Base-by-base conservation (phyloP, 2,113 vertebrate species). In the Tympanuchus pallidicinctus region DNA sequence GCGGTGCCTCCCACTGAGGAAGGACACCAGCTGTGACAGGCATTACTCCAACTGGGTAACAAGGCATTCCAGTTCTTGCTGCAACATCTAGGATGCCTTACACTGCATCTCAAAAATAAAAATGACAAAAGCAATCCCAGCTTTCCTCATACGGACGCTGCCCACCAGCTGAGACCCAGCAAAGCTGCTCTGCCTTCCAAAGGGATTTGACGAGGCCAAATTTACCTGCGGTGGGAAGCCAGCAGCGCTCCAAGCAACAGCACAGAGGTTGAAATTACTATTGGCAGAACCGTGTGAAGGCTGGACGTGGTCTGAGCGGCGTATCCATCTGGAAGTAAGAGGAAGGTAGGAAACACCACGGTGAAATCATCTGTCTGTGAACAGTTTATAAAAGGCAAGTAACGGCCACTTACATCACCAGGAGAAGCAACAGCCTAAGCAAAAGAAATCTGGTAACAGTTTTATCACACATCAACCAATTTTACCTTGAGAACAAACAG, bases 151-250 rank as follows among this genome's bases (percentile, higher is more conserved):
- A 20, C 32, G 27, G 28, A 34, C 42, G 6, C 64, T 81, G 50
- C 40, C 45, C 70, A 34, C 14, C 56, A 56, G 52, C 3, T 34
- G 34, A 50, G 43, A 34, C 52, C 18, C 43, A 38, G 5, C 21
- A 22, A 32, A 76, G 38, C 54, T 65, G 60, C 73, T 43, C 3
- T 32, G 3, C 6, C 43, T 12, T 19, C 64, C 34, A 20, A 74
- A 75, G 16, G 13, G 54, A 34, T 54, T 40, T 3, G 2, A 7
- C 2, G 6, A 24, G 13, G 64, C 22, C 1, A 8, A 60, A 54
- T 94, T 86, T 98, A 99, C 99, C 98, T 99, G 90, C 99, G 98
- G 89, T 99, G 98, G 4, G 98, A 98, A 91, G 99, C 86, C 95
- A 99, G 85, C 63, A 99, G 74, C 0, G 93, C 98, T 96, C 98